Conservation (phyloP, 2,113 vertebrate genomes). For the Phocoena sinus region DNA sequence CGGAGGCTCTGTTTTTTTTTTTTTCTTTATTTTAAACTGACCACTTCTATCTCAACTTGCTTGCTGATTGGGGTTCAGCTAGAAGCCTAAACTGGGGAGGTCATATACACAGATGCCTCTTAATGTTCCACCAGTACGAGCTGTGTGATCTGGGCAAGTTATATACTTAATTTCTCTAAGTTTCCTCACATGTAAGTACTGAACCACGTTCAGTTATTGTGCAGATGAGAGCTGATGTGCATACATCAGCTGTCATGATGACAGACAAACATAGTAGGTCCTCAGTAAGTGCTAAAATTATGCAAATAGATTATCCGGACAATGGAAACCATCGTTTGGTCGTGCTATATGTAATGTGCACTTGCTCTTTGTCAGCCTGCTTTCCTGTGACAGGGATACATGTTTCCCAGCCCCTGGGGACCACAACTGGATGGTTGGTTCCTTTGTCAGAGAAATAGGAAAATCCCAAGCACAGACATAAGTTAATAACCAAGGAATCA, state of each 20-base stretch:
- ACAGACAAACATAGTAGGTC: not conserved
- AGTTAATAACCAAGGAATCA: not conserved
- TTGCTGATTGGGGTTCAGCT: not conserved
- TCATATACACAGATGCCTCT: not conserved
- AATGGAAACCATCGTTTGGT: not conserved
- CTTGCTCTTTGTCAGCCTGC: not conserved
- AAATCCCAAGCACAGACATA: not conserved
- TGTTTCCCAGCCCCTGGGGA: not conserved
- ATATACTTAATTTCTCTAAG: not conserved
- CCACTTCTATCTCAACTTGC: not conserved
- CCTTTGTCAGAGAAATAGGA: not conserved
- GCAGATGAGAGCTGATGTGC: not conserved
- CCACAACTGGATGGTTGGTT: not conserved
- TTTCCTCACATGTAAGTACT: not conserved
- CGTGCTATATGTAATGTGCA: rapidly evolving
- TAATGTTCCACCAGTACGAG: not conserved
- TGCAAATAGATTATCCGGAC: not conserved
- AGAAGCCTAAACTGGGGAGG: not conserved
- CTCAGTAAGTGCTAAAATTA: not conserved
- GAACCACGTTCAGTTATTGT: not conserved
- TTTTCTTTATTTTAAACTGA: not conserved
- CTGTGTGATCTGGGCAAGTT: not conserved
- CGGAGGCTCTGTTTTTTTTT: not conserved
- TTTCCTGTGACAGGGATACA: not conserved
- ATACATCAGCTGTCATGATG: not conserved